Evolutionary conservation across 2,888 invertebrate species (phyloP), one percentile per base, ranked within the genome.

Genomic region (Agrotis puta): DNA sequence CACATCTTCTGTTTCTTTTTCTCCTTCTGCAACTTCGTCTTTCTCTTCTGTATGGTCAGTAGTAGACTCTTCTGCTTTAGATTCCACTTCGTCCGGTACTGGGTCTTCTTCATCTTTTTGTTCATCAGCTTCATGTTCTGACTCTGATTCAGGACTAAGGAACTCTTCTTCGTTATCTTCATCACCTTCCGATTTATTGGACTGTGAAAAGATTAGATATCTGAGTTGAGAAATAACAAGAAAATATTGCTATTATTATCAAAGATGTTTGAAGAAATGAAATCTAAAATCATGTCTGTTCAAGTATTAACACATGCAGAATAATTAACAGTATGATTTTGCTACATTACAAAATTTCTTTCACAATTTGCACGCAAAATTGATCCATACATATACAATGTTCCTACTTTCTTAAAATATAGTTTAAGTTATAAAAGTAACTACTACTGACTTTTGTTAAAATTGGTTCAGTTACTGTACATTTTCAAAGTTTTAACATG

Each of bases 141-240:
- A 92, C 88, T 95, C 95, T 75, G 95, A 95, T 86, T 95, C 94
- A 68, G 95, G 95, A 83, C 95, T 95, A 76, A 95, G 86, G 83
- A 95, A 96, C 87, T 95, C 97, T 77, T 96, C 96, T 77, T 95
- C 94, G 62, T 95, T 95, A 83, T 93, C 96, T 64, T 96, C 96
- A 67, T 94, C 93, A 74, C 92, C 89, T 78, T 93, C 90, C 63
- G 86, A 85, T 83, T 92, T 92, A 57, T 82, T 88, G 86, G 84
- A 70, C 85, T 89, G 77, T 65, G 61, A 92, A 56, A 43, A 48
- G 3, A 22, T 43, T 51, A 16, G 4, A 3, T 7, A 11, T 61
- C 47, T 53, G 20, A 62, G 20, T n/a, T n/a, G n/a, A 43, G 9
- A 20, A 43, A 20, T 45, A 59, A 43, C 11, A 43, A 11, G 9